Conservation (phyloP, 2,888 invertebrate genomes). For the Cotesia congregata region DNA sequence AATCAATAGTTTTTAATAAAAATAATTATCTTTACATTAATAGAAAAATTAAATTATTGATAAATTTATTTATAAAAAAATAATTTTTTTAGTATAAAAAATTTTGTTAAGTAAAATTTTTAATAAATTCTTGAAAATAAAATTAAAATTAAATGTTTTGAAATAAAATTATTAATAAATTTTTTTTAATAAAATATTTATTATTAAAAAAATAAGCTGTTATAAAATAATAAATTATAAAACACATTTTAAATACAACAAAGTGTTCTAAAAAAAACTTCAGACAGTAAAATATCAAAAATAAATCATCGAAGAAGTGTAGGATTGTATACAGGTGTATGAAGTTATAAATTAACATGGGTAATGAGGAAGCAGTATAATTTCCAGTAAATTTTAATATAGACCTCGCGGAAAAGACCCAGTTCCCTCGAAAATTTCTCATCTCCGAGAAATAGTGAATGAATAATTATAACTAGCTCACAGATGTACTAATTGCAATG, state of each 20-base stretch:
- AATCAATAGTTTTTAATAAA: no score
- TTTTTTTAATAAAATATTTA: no score
- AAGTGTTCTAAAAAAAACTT: neutral
- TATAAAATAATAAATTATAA: no score
- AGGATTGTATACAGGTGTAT: neutral
- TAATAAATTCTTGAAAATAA: no score
- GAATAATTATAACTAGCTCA: constrained; percentile 54
- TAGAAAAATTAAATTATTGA: no score
- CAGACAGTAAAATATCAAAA: neutral
- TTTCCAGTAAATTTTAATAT: constrained; percentile 65
- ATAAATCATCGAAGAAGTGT: neutral
- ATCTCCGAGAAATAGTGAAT: constrained; percentile 51
- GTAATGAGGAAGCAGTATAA: constrained; percentile 52
- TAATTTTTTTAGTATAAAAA: no score
- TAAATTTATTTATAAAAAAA: no score
- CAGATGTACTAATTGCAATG: constrained; percentile 24
- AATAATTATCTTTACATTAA: no score
- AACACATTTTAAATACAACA: neutral
- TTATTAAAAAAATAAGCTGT: no score
- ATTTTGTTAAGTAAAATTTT: no score
- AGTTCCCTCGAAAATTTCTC: constrained; percentile 51
- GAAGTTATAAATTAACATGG: neutral
- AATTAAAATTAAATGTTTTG: no score
- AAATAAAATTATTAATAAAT: no score
- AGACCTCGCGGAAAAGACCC: constrained; percentile 57